Evolutionary conservation across 2,113 vertebrate species (phyloP), one percentile per base, ranked within the genome.

Genomic region (Trogon surrucura): DNA sequence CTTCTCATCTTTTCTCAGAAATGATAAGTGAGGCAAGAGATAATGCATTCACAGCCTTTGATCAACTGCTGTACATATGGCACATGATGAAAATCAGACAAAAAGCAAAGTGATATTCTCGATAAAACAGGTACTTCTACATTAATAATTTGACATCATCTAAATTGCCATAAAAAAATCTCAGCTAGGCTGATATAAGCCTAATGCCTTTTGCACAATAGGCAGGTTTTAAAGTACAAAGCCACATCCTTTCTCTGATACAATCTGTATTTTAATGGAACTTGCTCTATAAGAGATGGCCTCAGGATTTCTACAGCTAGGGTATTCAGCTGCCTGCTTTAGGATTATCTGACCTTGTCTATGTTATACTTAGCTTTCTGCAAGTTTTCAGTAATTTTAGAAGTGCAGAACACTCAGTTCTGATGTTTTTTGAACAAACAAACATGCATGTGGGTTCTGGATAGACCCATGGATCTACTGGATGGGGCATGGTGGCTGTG

Each of bases 1-100:
- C 80, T 91, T 88, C 91, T 97, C 91, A 91, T 95, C 92, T 97
- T 96, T 94, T 91, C 91, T 89, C 54, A 88, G 89, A 91, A 95
- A 91, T 80, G 53, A 75, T 92, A 97, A 95, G 87, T 9, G 15
- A 96, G 73, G 80, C 61, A 89, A 88, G 69, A 95, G 79, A 95
- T 91, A 94, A 94, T 94, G 92, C 80, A 70, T 96, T 96, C 87
- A 75, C 60, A 95, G 87, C 73, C 75, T 96, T 97, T 95, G 95
- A 96, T 91, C 94, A 94, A 75, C 48, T 91, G 71, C 82, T 86
- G 91, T 90, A 90, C 83, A 69, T 93, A 85, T 84, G 91, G 86
- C 80, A 93, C 23, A 75, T 58, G 85, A 86, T 93, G 91, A 94
- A 95, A 95, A 96, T 95, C 72, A 95, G 81, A 95, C 94, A 95